Base-by-base conservation (phyloP, 2,888 invertebrate species). In the Zygothrica quintamaculata region DNA sequence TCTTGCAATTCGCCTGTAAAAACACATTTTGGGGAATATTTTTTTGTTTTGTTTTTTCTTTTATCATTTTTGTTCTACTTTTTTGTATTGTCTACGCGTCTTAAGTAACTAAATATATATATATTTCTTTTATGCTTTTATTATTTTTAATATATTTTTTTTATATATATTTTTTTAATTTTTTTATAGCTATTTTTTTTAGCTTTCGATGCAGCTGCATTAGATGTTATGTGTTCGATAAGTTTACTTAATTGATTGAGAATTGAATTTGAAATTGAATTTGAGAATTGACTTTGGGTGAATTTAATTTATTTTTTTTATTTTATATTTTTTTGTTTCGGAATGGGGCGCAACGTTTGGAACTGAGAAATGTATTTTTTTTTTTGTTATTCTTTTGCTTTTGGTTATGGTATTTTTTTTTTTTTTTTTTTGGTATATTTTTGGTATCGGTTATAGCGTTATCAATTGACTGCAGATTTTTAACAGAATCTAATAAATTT, bases 1-100 rank as follows among this genome's bases (percentile, higher is more conserved):
- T 94, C 95, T 95, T 95, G 95, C 94, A 98, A 95, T 93, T 94
- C 90, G 89, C 89, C 91, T 91, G 91, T 72, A 90, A 84, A 79
- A 84, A 80, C 75, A 80, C 52, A 68, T 64, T 71, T 72, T 65
- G 55, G 40, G 58, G 15, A 34, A 29, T 69, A 52, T 18, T 43
- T 50, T 58, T 67, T 51, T n/a, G 29, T 11, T 55, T 52, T 51
- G 13, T 46, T 29, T 13, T 40, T 40, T 64, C 31, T 43, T 61
- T 61, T 26, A 12, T 29, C 26, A 18, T 48, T 42, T 52, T 52
- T 37, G 13, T n/a, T 52, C 31, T 13, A n/a, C 15, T 48, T 52
- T 31, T 50, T 37, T 11, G 31, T 36, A 15, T 56, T 36, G 31
- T 39, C 66, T 61, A 60, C 57, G 31, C 46, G 40, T 46, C 57